Base-by-base conservation (phyloP, 2,888 invertebrate genomes). In the Ophonus ardosiacus region DNA sequence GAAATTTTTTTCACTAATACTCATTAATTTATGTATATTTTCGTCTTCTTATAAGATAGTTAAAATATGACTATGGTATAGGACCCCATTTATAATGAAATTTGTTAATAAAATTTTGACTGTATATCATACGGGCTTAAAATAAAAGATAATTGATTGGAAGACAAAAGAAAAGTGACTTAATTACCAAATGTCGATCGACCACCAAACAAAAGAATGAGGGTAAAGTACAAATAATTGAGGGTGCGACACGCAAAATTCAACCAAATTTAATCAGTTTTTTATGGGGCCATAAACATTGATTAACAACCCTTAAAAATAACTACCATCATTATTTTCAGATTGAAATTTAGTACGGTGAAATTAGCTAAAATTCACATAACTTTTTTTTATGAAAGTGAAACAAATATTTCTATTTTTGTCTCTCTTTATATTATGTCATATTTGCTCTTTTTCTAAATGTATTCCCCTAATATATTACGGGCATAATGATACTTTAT, bases 401-500 rank as follows among this genome's bases (percentile, higher is more conserved):
- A 6, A 43, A 13, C 13, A 10, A 31, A 31, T 51, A 5, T 10
- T 10, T 10, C 10, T 51, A 13, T 51, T 13, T 51, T 10, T 10
- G 7, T 51, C 2, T 51, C 43, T 51, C 43, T 31, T 2, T 51
- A 51, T 43, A 43, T 51, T 51, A 10, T 51, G 10, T 51, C 31
- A 31, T 31, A 3, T 51, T 6, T 51, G 13, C 13, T 1, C 43
- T 6, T 51, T 51, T 51, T 7, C 43, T 43, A 43, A 43, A 43
- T 43, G 43, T 43, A 43, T 43, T 43, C 43, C 10, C 3, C 6
- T 6, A 61, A 13, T 31, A 65, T 65, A 31, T 65, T 65, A 24
- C 24, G 31, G 31, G 31, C 8, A 24, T 65, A 24, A 65, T 65
- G 21, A 65, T 31, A 65, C n/a, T 65, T 65, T 65, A 65, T 65